Evolutionary conservation across 2,888 invertebrate species (phyloP).

Genomic region (Salticus scenicus): DNA sequence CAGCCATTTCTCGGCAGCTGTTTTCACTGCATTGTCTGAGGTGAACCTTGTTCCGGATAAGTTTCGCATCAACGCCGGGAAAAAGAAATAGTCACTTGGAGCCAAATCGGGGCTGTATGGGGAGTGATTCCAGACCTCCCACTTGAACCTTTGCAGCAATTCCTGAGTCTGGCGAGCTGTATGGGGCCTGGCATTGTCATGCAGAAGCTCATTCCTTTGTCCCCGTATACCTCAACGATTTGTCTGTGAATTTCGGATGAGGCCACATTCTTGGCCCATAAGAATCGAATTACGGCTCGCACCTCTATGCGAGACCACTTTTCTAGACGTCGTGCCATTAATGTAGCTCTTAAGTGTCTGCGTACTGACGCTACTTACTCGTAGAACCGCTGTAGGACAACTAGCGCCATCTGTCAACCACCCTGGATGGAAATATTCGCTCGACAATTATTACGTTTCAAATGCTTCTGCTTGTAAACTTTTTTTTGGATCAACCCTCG

Average conservation of each 20-base stretch:
- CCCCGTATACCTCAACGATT: conserved; percentile 25
- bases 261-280: conserved; percentile 20
- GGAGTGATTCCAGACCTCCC: not conserved
- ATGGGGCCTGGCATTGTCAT: conserved; percentile 13
- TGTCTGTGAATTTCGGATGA: conserved; percentile 21
- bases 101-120: conserved; percentile 2
- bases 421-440: no score
- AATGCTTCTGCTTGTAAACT: no score
- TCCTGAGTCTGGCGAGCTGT: conserved; percentile 21
- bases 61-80: not conserved
- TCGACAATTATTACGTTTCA: no score
- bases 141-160: not conserved
- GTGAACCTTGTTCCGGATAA: conserved; percentile 4
- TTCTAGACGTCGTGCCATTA: no score
- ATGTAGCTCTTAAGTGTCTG: no score
- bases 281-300: not conserved
- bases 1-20: conserved; percentile 12
- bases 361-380: no score
- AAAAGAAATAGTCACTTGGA: not conserved
- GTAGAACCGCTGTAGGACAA: not conserved
- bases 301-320: no score
- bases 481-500: no score
- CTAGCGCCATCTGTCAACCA: no score
- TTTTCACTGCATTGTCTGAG: conserved; percentile 2
- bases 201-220: conserved; percentile 24